Base-by-base conservation (phyloP, 2,797 vertebrate species). In the Coendou prehensilis region DNA sequence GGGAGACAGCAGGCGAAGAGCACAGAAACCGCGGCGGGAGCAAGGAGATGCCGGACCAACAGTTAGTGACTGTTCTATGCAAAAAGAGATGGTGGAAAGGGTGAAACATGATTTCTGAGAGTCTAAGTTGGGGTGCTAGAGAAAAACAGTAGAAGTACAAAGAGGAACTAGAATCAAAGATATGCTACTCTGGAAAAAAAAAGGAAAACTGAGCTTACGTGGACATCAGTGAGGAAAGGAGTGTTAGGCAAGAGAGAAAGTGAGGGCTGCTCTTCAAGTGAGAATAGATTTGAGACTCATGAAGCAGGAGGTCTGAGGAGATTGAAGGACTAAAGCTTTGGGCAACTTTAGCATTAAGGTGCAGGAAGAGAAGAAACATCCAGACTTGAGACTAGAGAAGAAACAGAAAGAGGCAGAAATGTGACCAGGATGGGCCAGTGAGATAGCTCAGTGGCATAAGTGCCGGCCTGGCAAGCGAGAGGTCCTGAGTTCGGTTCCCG, bases 321-420 rank as follows among this genome's bases (percentile, higher is more conserved):
- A 57, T 50, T 52, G 41, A 56, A 87, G 41, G 41, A n/a, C 15
- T 71, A 61, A 82, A 82, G 45, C 75, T 47, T 47, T 30, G 47
- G 22, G 20, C 15, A 83, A 88, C 9, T 26, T 17, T 4, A 73
- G 41, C 26, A 45, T 61, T 67, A 52, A 82, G 18, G 4, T 15
- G 1, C 33, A 86, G 10, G 9, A 69, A 83, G 28, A 94, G 45
- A 96, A 89, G 63, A 50, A 82, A 67, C 10, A 63, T 23, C 26
- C 23, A 92, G 61, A 61, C 5, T 56, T 23, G 4, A 47, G 67
- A 57, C 87, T 2, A 59, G 69, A 90, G 28, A 93, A 95, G 57
- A 94, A 71, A 89, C 5, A 91, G 47, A 87, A 89, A 91, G 52
- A 91, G 64, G 80, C 86, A 93, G 37, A 89, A 50, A 83, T 52